Evolutionary conservation across 2,797 vertebrate species (phyloP), one percentile per base, ranked within the genome.

Genomic region (Liparis tanakae): DNA sequence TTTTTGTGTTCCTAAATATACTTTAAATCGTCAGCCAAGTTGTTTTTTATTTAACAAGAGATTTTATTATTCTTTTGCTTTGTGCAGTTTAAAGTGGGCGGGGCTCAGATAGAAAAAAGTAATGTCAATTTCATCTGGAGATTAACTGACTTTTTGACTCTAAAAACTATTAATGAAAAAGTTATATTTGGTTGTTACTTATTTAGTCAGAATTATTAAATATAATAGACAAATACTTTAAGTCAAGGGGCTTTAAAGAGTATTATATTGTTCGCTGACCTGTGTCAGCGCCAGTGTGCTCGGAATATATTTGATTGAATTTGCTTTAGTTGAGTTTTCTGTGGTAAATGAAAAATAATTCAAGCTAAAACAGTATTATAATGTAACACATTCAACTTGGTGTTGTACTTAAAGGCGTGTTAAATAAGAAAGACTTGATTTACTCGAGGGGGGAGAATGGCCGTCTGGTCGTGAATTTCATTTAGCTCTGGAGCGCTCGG

Each of bases 401-500:
- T 85, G 63, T 85, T 87, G 56, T 43, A 79, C 61, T 70, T 76
- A 73, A 77, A 82, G 34, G 65, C 60, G 7, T 59, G 78, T 79
- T 87, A 80, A 87, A 80, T 68, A 60, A 80, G 66, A 81, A 85
- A 70, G 37, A 64, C 55, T 68, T 84, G 72, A 82, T 87, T 82
- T 81, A 80, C 84, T 83, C 83, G 2, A n/a, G 25, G 25, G n/a
- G 83, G 80, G 89, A 79, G 72, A 74, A 65, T 10, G 64, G 56
- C 76, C 74, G 77, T 65, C 72, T 85, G 86, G 57, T 74, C 72
- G 73, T 84, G 81, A 90, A 87, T 88, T 86, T 78, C 34, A 88
- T 88, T 84, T 81, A 74, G 63, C 46, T 9, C 22, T 51, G 33
- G 74, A 64, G 79, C 64, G 33, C 71, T 84, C 53, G 71, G 50